Evolutionary conservation across 23 tunicate genomes (phyloP).

Genomic region (Corella eumyota): DNA sequence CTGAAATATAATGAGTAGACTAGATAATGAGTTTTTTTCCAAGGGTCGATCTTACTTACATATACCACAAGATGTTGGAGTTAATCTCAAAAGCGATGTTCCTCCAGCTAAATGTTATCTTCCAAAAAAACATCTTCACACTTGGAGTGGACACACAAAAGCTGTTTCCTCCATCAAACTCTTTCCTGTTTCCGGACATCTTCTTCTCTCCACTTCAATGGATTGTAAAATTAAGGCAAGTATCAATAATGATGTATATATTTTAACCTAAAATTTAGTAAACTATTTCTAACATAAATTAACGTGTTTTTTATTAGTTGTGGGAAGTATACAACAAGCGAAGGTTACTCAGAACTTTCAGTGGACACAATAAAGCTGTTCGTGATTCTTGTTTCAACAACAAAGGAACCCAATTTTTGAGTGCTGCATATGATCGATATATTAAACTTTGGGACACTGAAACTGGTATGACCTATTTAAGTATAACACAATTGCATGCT

Average conservation of each 20-base stretch:
- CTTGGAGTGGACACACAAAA: conserved; percentile 93
- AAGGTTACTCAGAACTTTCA: conserved; percentile 68
- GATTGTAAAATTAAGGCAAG: conserved; percentile 95
- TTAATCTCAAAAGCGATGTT: conserved; percentile 56
- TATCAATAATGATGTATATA: neutral
- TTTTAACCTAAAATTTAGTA: neutral
- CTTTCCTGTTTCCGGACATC: conserved; percentile 94
- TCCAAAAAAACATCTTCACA: conserved; percentile 90
- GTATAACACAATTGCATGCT: neutral
- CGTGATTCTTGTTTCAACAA: conserved; percentile 70
- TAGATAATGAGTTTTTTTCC: no score
- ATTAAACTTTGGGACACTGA: conserved; percentile 97
- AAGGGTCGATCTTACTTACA: conserved; percentile 90
- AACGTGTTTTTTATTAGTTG: no score
- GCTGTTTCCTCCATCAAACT: conserved; percentile 82
- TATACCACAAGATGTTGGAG: conserved; percentile 92
- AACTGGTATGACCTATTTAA: conserved; percentile 53
- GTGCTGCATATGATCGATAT: conserved; percentile 86
- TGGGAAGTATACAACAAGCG: conserved; percentile 95
- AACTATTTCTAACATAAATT: no score
- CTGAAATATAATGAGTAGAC: neutral
- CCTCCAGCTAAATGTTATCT: conserved; percentile 93
- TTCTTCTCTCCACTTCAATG: conserved; percentile 92
- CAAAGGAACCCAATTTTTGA: conserved; percentile 67
- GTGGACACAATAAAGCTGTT: conserved; percentile 88